These are phyloP conservation scores for Drosophila fungiperda DNA, from an alignment of 2,888 invertebrate genomes.

Conservation along the genomic window DNA sequence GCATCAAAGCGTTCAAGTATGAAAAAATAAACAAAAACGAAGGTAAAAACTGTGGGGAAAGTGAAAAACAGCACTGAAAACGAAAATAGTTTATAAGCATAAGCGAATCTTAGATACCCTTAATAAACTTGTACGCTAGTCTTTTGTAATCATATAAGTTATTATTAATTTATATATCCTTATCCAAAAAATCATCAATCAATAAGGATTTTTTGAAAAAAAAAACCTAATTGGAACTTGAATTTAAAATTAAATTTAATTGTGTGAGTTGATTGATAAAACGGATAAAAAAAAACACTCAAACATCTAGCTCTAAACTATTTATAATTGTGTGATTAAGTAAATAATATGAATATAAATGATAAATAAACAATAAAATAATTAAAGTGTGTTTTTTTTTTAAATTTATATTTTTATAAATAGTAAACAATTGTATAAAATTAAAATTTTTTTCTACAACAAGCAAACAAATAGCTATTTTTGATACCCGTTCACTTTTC, in stretches of 20 bases:
- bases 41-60: constrained; percentile 40
- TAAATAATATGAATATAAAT: neutral
- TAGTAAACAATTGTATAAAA: neutral
- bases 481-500: neutral
- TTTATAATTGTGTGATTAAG: neutral
- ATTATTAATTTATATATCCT: neutral
- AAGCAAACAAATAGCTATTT: neutral
- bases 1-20: constrained; percentile 76
- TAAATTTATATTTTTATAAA: neutral
- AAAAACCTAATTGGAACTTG: neutral
- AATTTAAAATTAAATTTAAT: neutral
- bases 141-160: neutral
- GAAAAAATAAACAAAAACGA: constrained; percentile 5
- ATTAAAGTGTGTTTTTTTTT: neutral
- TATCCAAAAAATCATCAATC: neutral
- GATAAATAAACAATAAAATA: neutral
- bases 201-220: neutral
- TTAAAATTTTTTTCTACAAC: neutral
- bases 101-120: constrained; percentile 6
- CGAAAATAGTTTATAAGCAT: neutral
- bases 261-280: neutral
- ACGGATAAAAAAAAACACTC: neutral
- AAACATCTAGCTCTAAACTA: neutral
- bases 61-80: constrained; percentile 14
- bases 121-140: no score